phyloP scores from a whole-genome alignment of 2,888 invertebrate species.

The Apocheima hispidaria region DNA sequence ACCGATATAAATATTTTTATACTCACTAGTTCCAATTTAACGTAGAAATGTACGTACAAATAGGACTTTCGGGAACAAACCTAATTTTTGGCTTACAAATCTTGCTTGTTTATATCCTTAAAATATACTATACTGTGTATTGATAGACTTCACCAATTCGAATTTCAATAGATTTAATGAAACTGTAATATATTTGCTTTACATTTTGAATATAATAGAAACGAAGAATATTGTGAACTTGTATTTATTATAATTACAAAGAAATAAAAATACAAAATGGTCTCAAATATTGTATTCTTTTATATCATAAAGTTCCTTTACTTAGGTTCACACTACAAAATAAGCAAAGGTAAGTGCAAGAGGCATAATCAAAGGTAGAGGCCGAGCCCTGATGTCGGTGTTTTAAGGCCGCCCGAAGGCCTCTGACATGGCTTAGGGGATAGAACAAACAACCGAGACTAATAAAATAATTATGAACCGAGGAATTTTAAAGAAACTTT shows the following conservation, averaged over 20 bases:
- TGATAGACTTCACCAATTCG: conserved; percentile 34
- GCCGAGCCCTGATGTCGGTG: no score
- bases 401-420: no score
- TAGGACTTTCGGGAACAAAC: conserved; percentile 14
- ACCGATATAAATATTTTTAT: conserved; percentile 14
- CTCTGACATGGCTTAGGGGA: no score
- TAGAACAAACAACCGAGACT: no score
- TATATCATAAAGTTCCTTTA: neutral
- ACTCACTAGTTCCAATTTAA: conserved; percentile 20
- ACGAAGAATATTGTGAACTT: conserved; percentile 38
- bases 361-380: no score
- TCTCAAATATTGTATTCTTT: conserved; percentile 36
- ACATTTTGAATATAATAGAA: conserved; percentile 35
- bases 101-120: conserved; percentile 27
- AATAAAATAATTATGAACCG: no score
- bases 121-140: conserved; percentile 29
- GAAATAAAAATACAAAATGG: conserved; percentile 44
- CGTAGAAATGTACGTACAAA: conserved; percentile 10
- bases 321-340: neutral
- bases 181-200: conserved; percentile 29
- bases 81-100: conserved; percentile 16
- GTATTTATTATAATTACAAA: conserved; percentile 41
- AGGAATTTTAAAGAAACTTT: no score
- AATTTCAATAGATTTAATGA: conserved; percentile 37
- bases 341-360: no score